Conservation (phyloP, 2,797 vertebrate genomes). For the Antrozous pallidus region DNA sequence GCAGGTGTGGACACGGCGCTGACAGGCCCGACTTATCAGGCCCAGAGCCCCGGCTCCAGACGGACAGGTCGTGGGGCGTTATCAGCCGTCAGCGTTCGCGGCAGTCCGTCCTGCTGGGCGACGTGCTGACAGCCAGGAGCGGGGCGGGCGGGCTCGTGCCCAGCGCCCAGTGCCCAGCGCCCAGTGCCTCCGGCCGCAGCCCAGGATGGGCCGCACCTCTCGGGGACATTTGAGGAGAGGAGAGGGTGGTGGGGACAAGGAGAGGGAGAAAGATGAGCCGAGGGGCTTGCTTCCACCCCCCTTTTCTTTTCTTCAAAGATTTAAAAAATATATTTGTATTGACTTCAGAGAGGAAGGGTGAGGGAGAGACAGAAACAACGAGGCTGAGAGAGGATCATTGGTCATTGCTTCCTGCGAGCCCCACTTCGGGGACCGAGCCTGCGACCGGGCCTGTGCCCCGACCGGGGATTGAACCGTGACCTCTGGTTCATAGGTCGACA, state of each 20-base stretch:
- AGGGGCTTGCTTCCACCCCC: too few species aligned
- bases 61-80: conserved; percentile 66
- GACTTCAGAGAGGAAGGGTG: too few species aligned
- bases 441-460: too few species aligned
- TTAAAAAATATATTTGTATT: neutral
- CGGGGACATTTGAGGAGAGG: neutral
- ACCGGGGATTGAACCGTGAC: too few species aligned
- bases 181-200: neutral
- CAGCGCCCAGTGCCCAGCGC: neutral
- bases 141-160: neutral
- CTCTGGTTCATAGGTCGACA: too few species aligned
- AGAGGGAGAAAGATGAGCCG: neutral
- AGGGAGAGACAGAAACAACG: too few species aligned
- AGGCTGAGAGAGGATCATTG: too few species aligned
- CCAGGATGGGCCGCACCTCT: accelerated
- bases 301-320: neutral
- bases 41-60: conserved; percentile 72
- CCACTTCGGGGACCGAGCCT: too few species aligned
- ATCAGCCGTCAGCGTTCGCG: conserved; percentile 71
- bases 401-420: too few species aligned
- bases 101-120: neutral
- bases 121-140: conserved; percentile 64
- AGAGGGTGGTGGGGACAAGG: accelerated
- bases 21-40: conserved; percentile 78
- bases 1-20: conserved; percentile 57